These are phyloP conservation scores for Todiramphus chloris DNA, from an alignment of 2,113 vertebrate species.

Conservation along the genomic window DNA sequence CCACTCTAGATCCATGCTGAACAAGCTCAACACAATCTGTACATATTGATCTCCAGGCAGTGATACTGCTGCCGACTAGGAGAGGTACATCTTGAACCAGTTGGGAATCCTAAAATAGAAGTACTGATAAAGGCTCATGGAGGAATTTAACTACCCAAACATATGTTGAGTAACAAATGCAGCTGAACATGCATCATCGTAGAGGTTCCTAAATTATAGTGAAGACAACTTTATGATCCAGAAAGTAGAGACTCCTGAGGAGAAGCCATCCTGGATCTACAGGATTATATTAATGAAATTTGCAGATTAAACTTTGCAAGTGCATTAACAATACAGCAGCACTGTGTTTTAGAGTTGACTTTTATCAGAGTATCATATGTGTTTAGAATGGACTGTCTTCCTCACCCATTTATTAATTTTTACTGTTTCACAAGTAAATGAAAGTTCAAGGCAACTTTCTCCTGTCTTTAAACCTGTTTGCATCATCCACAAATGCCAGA, in stretches of 20 bases:
- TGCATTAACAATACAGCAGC: slow-evolving; percentile 16
- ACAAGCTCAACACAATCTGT: not conserved
- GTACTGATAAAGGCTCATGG: slow-evolving; percentile 63
- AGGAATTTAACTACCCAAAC: slow-evolving; percentile 76
- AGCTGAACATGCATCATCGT: slow-evolving; percentile 77
- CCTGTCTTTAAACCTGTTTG: not conserved
- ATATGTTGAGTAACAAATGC: slow-evolving; percentile 77
- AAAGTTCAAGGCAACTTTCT: not conserved
- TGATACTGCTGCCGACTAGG: not conserved
- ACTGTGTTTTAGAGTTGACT: not conserved
- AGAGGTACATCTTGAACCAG: slow-evolving; percentile 59
- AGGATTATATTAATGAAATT: slow-evolving; percentile 65
- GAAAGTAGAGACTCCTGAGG: slow-evolving; percentile 72
- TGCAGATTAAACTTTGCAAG: slow-evolving; percentile 47
- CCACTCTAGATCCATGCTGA: not conserved
- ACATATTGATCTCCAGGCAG: not conserved
- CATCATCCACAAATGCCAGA: not conserved
- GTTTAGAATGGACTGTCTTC: not conserved
- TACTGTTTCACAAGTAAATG: not conserved
- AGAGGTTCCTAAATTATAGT: slow-evolving; percentile 75
- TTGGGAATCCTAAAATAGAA: slow-evolving; percentile 65
- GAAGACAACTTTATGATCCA: slow-evolving; percentile 75
- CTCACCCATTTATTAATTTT: not conserved
- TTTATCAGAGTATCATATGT: not conserved
- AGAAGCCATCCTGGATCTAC: slow-evolving; percentile 61